phyloP scores from a whole-genome alignment of 2,797 vertebrate genomes.

The Pitangus sulphuratus region DNA sequence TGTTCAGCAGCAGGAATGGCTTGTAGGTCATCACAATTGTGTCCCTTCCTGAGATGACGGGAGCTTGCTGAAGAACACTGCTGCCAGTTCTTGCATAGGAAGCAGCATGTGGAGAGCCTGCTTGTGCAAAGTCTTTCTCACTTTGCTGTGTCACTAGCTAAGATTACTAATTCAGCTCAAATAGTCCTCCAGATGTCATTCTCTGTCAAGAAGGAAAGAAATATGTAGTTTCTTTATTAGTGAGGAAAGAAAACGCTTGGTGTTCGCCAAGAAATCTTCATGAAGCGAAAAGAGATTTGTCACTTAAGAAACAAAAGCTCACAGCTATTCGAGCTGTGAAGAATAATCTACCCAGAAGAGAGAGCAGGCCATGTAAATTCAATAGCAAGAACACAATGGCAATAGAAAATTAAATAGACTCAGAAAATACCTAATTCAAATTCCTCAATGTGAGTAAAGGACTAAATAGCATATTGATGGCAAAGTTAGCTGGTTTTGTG shows the following conservation, averaged over 20 bases:
- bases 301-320: neutral
- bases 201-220: neutral
- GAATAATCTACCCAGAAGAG: neutral
- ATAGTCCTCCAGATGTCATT: neutral
- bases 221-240: neutral
- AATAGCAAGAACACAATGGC: neutral
- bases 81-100: neutral
- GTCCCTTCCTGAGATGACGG: neutral
- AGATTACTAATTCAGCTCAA: neutral
- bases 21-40: fast-evolving
- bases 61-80: neutral
- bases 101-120: neutral
- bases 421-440: neutral
- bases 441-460: neutral
- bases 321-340: neutral
- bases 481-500: neutral
- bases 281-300: neutral
- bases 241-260: neutral
- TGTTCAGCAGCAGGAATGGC: neutral
- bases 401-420: neutral
- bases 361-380: neutral
- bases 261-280: neutral
- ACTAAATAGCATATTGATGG: neutral
- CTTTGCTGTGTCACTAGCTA: neutral
- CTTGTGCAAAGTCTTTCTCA: neutral